A percentile compares a stretch with the other conserved stretches of the same genome.
These are phyloP conservation scores for Stenodera caucasica DNA, from an alignment of 2,888 invertebrate species.

Conservation along the genomic window DNA sequence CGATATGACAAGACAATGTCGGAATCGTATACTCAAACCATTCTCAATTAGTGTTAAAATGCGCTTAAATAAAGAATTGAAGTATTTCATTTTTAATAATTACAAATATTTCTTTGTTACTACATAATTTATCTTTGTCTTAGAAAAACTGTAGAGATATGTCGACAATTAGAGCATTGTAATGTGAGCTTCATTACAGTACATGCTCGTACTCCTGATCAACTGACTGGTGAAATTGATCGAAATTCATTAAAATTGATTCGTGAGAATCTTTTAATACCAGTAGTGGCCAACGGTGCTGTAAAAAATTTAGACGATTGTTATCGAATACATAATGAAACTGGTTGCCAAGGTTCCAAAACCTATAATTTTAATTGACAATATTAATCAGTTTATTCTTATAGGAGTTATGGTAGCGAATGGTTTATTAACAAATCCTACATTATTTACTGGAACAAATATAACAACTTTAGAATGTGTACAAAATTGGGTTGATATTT, in stretches of 20 bases:
- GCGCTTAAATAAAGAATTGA: slow-evolving; percentile 72
- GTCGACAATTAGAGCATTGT: slow-evolving; percentile 76
- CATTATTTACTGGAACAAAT: slow-evolving; percentile 74
- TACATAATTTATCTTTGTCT: no score
- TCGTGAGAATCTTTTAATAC: slow-evolving; percentile 71
- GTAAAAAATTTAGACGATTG: slow-evolving; percentile 76
- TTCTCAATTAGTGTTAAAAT: slow-evolving; percentile 94
- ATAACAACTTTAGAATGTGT: slow-evolving; percentile 77
- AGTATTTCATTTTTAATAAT: slow-evolving; percentile 39
- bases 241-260: slow-evolving; percentile 70
- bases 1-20: slow-evolving; percentile 77
- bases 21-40: slow-evolving; percentile 68
- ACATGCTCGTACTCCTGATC: slow-evolving; percentile 87
- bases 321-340: slow-evolving; percentile 63
- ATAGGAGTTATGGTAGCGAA: slow-evolving; percentile 88
- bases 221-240: slow-evolving; percentile 75
- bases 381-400: slow-evolving; percentile 18
- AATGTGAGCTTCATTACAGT: slow-evolving; percentile 88
- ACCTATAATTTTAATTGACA: not conserved
- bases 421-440: slow-evolving; percentile 88
- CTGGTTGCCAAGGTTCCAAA: slow-evolving; percentile 69
- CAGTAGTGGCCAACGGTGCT: slow-evolving; percentile 93
- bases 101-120: no score
- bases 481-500: slow-evolving; percentile 78
- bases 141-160: slow-evolving; percentile 76